phyloP scores from a whole-genome alignment of 2,888 invertebrate species.

The Lymantria dispar region DNA sequence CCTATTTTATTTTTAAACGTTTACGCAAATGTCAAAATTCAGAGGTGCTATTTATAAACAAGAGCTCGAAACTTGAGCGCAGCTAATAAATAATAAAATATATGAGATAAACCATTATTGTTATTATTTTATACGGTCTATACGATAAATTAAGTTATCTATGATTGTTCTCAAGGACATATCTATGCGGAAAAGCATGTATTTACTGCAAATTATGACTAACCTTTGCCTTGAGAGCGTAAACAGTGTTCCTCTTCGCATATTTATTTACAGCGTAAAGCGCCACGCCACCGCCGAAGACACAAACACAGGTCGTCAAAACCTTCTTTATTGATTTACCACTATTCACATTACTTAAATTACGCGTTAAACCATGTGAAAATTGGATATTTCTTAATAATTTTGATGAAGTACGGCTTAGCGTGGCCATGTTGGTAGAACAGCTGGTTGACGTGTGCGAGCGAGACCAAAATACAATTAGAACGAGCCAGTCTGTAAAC shows the following conservation, averaged over 20 bases:
- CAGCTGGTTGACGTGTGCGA: slow-evolving; percentile 62
- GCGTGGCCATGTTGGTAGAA: slow-evolving; percentile 78
- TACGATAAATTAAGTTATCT: background rate
- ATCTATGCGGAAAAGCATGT: slow-evolving; percentile 13
- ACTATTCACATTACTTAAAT: slow-evolving; percentile 56
- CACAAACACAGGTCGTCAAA: slow-evolving; percentile 67
- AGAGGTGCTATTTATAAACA: slow-evolving; percentile 58
- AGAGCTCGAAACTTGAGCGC: slow-evolving; percentile 38
- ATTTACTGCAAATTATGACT: slow-evolving; percentile 29
- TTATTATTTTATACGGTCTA: background rate
- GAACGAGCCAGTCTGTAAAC: slow-evolving; percentile 2
- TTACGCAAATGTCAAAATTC: slow-evolving; percentile 43
- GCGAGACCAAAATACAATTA: slow-evolving; percentile 30
- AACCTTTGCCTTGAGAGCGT: slow-evolving; percentile 78
- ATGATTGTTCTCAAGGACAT: background rate
- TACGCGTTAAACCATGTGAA: slow-evolving; percentile 53
- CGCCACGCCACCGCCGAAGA: slow-evolving; percentile 64
- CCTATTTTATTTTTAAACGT: slow-evolving; percentile 32
- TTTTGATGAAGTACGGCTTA: slow-evolving; percentile 68
- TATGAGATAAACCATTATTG: slow-evolving; percentile 37
- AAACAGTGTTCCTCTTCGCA: slow-evolving; percentile 60
- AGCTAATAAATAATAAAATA: slow-evolving; percentile 17
- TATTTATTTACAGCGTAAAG: slow-evolving; percentile 64
- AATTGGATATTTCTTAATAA: slow-evolving; percentile 67
- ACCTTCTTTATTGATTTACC: slow-evolving; percentile 53